Percentiles rank a stretch among this genome's conserved stretches.
Evolutionary conservation across 2,113 vertebrate species (phyloP).

Genomic region (Lepidothrix coronata): DNA sequence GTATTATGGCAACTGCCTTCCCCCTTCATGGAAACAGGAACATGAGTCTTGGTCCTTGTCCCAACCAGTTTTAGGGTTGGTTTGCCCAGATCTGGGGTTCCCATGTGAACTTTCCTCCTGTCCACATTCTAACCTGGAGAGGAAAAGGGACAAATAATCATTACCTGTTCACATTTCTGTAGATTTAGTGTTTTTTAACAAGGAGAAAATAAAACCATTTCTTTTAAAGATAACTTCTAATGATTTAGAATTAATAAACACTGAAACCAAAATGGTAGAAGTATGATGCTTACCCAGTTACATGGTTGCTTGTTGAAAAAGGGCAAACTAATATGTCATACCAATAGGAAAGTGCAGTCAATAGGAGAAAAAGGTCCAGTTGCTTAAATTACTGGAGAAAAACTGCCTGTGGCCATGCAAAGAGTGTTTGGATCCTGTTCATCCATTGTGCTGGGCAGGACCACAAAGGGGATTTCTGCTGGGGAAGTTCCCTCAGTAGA

Average conservation of each 20-base stretch:
- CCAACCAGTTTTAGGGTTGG: background rate
- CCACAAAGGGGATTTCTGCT: background rate
- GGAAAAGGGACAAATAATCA: background rate
- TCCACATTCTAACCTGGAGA: background rate
- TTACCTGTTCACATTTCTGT: background rate
- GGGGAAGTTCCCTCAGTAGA: background rate
- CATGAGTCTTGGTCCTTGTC: background rate
- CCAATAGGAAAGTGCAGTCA: background rate
- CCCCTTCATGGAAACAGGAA: background rate
- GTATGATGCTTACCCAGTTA: background rate
- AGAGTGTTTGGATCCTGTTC: background rate
- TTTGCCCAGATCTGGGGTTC: background rate
- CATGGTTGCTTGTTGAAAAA: background rate
- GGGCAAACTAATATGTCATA: background rate
- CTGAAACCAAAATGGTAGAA: background rate
- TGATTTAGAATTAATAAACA: background rate
- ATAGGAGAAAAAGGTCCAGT: background rate
- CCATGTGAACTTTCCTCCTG: background rate
- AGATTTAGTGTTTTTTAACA: background rate
- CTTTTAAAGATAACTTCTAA: background rate
- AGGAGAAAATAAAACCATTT: background rate
- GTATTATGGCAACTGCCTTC: fast-evolving
- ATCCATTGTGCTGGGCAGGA: background rate
- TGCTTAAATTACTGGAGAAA: background rate
- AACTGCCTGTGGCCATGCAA: background rate